Evolutionary conservation across 1,140 invertebrate genomes (phyloP).

Genomic region (Heliconius eleuchia): DNA sequence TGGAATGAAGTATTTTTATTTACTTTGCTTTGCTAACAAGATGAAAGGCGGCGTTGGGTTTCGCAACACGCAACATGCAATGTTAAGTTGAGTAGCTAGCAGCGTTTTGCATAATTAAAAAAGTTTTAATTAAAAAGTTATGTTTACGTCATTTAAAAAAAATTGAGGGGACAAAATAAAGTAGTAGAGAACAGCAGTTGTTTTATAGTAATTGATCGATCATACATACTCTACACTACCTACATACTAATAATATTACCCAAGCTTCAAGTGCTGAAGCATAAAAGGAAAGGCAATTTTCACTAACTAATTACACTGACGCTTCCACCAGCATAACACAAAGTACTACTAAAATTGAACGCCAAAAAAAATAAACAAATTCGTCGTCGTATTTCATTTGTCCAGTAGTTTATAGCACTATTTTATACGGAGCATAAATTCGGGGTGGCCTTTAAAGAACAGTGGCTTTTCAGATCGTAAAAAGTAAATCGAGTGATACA

Average conservation of each 20-base stretch:
- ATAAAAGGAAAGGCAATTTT: conserved; percentile 1
- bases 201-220: neutral
- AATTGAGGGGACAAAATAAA: no score
- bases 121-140: no score
- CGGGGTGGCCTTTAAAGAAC: conserved; percentile 48
- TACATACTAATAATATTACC: neutral
- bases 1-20: no score
- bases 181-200: neutral
- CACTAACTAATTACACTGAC: conserved; percentile 1
- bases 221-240: neutral
- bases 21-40: no score
- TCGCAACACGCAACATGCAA: neutral
- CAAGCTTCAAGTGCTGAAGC: neutral
- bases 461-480: conserved; percentile 57
- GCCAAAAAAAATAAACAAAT: conserved; percentile 4
- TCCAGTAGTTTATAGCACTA: conserved; percentile 23
- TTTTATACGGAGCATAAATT: conserved; percentile 53
- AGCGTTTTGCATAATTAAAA: no score
- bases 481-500: conserved; percentile 61
- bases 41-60: neutral
- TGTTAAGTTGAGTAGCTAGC: no score
- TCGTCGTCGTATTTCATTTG: conserved; percentile 2
- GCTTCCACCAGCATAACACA: neutral
- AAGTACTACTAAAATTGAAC: neutral
- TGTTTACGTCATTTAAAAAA: no score